Conservation (phyloP, 2,888 invertebrate species). For the Lasioglossum vierecki region DNA sequence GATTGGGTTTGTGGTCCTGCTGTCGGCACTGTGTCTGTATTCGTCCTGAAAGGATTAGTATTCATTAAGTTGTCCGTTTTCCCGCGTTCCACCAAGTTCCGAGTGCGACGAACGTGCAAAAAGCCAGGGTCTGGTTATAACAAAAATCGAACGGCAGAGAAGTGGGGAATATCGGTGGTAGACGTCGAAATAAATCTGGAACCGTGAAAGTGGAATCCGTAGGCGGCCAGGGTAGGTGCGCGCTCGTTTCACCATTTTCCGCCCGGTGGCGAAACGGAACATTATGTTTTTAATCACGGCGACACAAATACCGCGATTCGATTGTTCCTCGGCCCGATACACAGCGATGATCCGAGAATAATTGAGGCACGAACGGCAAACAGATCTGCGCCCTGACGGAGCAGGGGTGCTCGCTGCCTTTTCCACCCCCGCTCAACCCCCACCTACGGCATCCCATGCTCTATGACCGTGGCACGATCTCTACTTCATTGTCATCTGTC, state of each 20-base stretch:
- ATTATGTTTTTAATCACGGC: constrained; percentile 69
- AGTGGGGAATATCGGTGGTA: neutral
- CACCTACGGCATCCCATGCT: constrained; percentile 38
- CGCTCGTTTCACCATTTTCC: neutral
- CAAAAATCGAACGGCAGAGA: neutral
- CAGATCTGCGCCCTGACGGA: constrained; percentile 74
- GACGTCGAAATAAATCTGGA: constrained; percentile 2
- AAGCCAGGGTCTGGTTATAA: neutral
- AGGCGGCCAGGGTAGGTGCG: neutral
- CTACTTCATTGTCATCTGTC: constrained; percentile 83
- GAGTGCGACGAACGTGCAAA: too few species aligned
- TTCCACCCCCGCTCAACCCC: constrained; percentile 22
- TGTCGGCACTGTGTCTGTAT: too few species aligned
- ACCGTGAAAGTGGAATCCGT: neutral
- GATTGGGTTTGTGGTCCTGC: too few species aligned
- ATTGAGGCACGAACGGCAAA: constrained; percentile 83
- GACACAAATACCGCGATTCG: constrained; percentile 66
- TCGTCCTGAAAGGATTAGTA: too few species aligned
- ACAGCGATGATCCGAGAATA: constrained; percentile 83
- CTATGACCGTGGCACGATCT: constrained; percentile 72
- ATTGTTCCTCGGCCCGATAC: constrained; percentile 77
- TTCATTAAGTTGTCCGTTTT: too few species aligned
- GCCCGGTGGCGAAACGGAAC: constrained; percentile 36
- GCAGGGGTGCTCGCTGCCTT: constrained; percentile 45
- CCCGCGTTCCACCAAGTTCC: too few species aligned